phyloP scores from a whole-genome alignment of 2,113 vertebrate species.

The Sapayoa aenigma region DNA sequence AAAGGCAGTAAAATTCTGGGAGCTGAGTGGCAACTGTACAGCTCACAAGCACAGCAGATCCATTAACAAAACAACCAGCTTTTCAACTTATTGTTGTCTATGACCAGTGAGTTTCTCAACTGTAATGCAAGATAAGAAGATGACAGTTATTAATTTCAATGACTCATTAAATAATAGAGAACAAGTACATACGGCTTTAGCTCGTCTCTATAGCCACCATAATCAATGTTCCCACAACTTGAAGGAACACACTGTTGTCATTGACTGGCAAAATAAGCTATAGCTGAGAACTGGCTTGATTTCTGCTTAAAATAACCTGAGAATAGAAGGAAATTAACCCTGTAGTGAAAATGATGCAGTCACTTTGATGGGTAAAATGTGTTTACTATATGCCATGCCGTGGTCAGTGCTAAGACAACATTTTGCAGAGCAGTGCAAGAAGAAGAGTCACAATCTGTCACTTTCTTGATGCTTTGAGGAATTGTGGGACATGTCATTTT shows the following conservation, averaged over 20 bases:
- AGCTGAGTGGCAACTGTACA: not conserved
- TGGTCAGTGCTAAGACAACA: not conserved
- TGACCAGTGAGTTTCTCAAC: slow-evolving; percentile 46
- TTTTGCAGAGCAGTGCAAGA: not conserved
- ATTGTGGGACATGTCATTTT: not conserved
- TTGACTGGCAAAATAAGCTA: slow-evolving; percentile 37
- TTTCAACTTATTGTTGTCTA: slow-evolving; percentile 52
- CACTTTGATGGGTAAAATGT: not conserved
- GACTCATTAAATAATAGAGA: slow-evolving; percentile 60
- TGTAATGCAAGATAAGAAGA: slow-evolving; percentile 60
- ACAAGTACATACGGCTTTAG: slow-evolving; percentile 20
- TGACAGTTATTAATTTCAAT: slow-evolving; percentile 62
- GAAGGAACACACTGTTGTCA: slow-evolving; percentile 52
- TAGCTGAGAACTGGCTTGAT: slow-evolving; percentile 22
- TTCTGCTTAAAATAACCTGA: slow-evolving; percentile 35
- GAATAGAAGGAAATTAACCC: slow-evolving; percentile 34
- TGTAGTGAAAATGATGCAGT: not conserved
- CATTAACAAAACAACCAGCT: slow-evolving; percentile 43
- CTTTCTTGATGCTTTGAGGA: not conserved
- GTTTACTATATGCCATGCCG: not conserved
- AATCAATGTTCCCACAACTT: slow-evolving; percentile 36
- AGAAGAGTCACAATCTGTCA: not conserved
- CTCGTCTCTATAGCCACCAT: slow-evolving; percentile 15
- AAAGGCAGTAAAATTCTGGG: not conserved
- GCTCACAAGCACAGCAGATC: not conserved